Conservation (phyloP, 2,797 vertebrate genomes). For the Melanotaenia nigrans region DNA sequence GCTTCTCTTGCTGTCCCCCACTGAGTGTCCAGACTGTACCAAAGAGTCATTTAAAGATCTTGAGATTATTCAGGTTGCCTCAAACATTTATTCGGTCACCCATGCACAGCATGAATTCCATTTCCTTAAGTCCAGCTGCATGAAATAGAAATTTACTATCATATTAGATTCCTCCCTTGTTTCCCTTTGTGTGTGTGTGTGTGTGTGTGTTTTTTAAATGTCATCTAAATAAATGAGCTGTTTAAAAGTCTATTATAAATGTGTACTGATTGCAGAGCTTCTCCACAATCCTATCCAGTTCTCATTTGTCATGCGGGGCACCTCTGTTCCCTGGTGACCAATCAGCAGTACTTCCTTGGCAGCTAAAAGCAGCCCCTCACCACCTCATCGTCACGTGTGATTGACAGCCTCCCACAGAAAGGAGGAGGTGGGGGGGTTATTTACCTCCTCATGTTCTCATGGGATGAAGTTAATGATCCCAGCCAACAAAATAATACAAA, state of each 20-base stretch:
- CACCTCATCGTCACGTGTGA: conserved; percentile 75
- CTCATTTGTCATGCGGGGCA: conserved; percentile 68
- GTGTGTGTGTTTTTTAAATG: conserved; percentile 32
- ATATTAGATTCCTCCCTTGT: conserved; percentile 38
- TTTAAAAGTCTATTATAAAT: conserved; percentile 60
- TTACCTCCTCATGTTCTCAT: conserved; percentile 76
- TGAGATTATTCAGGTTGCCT: conserved; percentile 56
- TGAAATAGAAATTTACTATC: conserved; percentile 47
- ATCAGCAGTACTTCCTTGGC: conserved; percentile 72
- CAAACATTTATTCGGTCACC: conserved; percentile 24
- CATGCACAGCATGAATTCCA: conserved; percentile 16
- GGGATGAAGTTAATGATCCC: conserved; percentile 81
- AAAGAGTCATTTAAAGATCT: conserved; percentile 64
- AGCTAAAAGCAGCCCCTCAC: conserved; percentile 52
- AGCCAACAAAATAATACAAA: conserved; percentile 79
- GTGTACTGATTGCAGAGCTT: conserved; percentile 56
- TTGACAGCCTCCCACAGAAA: conserved; percentile 78
- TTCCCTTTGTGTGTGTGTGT: conserved; percentile 40
- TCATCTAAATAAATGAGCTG: conserved; percentile 49
- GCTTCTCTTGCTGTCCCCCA: conserved; percentile 55
- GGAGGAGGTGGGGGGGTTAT: conserved; percentile 63
- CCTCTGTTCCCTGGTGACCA: conserved; percentile 75
- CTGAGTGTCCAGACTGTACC: conserved; percentile 68
- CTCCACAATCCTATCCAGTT: conserved; percentile 59
- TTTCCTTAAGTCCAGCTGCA: conserved; percentile 31